A percentile compares a stretch with the other conserved stretches of the same genome.
phyloP scores from a whole-genome alignment of 2,113 vertebrate species.

The Neogale vison region DNA sequence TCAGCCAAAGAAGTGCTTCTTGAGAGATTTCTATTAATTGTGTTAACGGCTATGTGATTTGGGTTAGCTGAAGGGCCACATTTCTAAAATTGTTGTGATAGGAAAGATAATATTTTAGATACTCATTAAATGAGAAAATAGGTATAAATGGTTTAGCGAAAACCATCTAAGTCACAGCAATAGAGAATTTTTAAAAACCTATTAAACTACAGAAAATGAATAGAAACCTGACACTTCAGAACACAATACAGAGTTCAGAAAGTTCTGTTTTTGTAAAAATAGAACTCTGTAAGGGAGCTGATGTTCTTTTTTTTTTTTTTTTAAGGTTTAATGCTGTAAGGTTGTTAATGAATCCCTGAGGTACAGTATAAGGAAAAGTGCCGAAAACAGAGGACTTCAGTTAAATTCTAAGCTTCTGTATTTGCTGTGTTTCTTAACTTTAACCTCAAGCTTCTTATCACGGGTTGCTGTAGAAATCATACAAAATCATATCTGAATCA shows the following conservation, averaged over 20 bases:
- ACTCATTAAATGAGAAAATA: conserved; percentile 13
- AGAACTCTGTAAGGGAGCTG: neutral
- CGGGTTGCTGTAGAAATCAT: neutral
- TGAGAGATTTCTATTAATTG: neutral
- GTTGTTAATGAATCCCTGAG: neutral
- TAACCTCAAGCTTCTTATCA: neutral
- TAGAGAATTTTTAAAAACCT: neutral
- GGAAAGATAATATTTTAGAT: neutral
- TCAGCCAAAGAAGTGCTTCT: neutral
- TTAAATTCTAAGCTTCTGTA: neutral
- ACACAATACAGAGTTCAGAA: neutral
- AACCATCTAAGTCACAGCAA: neutral
- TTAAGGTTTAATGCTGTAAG: neutral
- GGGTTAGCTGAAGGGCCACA: neutral
- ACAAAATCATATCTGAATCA: neutral
- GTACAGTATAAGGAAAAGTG: neutral
- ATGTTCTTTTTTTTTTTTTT: neutral
- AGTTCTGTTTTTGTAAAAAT: neutral
- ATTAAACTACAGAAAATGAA: conserved; percentile 7
- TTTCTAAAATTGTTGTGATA: neutral
- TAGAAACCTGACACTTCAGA: neutral
- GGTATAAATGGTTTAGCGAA: neutral
- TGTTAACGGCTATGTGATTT: neutral
- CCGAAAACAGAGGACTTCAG: neutral
- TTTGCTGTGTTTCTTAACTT: neutral